Evolutionary conservation across 2,797 vertebrate species (phyloP).

Genomic region (Kryptopterus vitreolus): DNA sequence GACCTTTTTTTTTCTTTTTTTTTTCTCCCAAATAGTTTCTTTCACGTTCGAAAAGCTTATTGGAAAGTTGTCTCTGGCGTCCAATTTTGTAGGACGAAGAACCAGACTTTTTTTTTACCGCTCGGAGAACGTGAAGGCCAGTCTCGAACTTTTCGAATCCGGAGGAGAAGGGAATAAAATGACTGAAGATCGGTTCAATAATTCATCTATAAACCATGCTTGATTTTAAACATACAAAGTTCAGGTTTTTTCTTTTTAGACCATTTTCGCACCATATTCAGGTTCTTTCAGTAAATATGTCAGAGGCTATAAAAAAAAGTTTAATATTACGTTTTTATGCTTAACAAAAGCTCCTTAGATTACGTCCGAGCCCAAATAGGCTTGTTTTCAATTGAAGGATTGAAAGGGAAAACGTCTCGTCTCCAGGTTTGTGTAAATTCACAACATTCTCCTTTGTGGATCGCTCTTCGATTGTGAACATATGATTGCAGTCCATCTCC

Average conservation of each 20-base stretch:
- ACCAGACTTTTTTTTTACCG: too few relatives aligned
- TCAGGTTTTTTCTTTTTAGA: too few relatives aligned
- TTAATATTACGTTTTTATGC: background rate
- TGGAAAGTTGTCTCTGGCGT: background rate
- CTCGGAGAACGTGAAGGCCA: too few relatives aligned
- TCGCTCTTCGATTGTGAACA: background rate
- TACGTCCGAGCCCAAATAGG: background rate
- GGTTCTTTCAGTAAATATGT: too few relatives aligned
- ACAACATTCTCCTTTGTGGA: background rate
- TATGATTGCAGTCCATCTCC: background rate
- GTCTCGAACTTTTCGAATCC: background rate
- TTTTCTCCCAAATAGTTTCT: background rate
- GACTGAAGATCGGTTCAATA: background rate
- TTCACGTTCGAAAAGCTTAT: background rate
- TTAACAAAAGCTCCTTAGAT: background rate
- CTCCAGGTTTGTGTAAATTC: background rate
- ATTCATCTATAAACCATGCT: background rate
- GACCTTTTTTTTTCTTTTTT: background rate
- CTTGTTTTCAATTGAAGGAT: background rate
- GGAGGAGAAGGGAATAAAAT: background rate
- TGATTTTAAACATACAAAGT: too few relatives aligned
- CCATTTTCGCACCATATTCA: too few relatives aligned
- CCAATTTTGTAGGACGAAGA: background rate
- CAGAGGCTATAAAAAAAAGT: too few relatives aligned
- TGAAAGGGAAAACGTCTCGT: background rate